These are phyloP conservation scores for Thalassaphorura encarpata DNA, from an alignment of 1,140 invertebrate genomes.

Conservation along the genomic window DNA sequence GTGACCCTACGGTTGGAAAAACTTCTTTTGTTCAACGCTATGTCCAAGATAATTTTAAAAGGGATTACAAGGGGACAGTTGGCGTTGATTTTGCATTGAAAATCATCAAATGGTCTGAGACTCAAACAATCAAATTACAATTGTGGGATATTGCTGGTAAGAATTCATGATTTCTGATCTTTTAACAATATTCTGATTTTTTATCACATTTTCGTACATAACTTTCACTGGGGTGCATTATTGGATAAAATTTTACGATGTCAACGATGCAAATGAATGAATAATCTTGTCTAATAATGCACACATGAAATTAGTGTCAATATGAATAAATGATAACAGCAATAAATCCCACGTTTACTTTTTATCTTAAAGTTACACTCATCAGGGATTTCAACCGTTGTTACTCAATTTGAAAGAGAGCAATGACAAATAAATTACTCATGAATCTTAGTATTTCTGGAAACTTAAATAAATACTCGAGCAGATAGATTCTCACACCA, in stretches of 20 bases:
- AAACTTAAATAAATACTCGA: no score
- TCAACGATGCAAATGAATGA: background rate
- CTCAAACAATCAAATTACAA: slow-evolving; percentile 47
- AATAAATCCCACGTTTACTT: no score
- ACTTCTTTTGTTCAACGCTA: slow-evolving; percentile 46
- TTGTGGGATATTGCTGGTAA: slow-evolving; percentile 50
- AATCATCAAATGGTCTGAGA: slow-evolving; percentile 47
- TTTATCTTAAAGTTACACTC: no score
- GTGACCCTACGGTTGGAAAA: slow-evolving; percentile 45
- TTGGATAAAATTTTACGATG: no score
- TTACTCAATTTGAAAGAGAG: no score
- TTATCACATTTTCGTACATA: background rate
- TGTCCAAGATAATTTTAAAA: slow-evolving; percentile 41
- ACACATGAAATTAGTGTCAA: no score
- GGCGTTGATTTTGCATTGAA: slow-evolving; percentile 53
- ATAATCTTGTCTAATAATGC: background rate
- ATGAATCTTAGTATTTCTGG: no score
- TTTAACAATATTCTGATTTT: no score
- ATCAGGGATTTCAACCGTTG: no score
- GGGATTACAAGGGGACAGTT: slow-evolving; percentile 46
- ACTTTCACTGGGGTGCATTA: background rate
- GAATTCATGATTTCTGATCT: slow-evolving; percentile 5
- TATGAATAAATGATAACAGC: no score
- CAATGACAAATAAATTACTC: no score
- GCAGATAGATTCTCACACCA: no score